Evolutionary conservation across 2,113 vertebrate genomes (phyloP).

Genomic region (Cercocebus atys): DNA sequence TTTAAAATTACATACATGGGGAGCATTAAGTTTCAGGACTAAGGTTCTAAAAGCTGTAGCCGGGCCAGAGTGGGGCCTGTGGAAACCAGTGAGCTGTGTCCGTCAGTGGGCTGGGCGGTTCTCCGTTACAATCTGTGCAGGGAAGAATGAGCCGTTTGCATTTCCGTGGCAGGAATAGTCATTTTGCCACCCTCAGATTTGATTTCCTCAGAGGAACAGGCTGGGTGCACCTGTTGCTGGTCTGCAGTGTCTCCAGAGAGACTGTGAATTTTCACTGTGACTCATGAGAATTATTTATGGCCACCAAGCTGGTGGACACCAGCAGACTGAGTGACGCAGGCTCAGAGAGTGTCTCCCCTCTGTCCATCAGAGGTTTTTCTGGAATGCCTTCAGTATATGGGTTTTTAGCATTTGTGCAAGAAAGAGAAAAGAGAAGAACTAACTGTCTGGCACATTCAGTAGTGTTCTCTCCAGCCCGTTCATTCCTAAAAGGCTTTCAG

Average conservation of each 20-base stretch:
- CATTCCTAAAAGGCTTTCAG: not conserved
- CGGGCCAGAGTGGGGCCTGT: not conserved
- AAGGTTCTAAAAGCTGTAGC: not conserved
- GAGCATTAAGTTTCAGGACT: not conserved
- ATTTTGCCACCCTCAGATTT: not conserved
- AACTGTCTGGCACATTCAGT: not conserved
- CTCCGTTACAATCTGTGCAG: not conserved
- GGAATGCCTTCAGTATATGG: conserved; percentile 10
- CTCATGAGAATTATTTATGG: conserved; percentile 58
- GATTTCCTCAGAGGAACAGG: conserved; percentile 14
- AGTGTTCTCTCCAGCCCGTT: not conserved
- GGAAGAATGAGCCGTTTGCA: not conserved
- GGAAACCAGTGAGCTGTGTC: not conserved
- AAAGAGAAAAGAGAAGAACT: conserved; percentile 1
- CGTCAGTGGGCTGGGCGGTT: not conserved
- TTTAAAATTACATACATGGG: not conserved
- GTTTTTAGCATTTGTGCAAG: conserved; percentile 17
- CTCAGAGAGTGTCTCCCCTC: conserved; percentile 12
- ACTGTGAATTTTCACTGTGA: conserved; percentile 38
- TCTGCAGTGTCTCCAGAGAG: conserved; percentile 29
- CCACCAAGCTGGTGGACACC: not conserved
- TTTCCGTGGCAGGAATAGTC: not conserved
- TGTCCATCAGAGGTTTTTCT: conserved; percentile 48
- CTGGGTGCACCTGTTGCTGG: conserved; percentile 25
- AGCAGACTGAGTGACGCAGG: not conserved